Conservation (phyloP, 2,797 vertebrate species). For the Tinamus major region DNA sequence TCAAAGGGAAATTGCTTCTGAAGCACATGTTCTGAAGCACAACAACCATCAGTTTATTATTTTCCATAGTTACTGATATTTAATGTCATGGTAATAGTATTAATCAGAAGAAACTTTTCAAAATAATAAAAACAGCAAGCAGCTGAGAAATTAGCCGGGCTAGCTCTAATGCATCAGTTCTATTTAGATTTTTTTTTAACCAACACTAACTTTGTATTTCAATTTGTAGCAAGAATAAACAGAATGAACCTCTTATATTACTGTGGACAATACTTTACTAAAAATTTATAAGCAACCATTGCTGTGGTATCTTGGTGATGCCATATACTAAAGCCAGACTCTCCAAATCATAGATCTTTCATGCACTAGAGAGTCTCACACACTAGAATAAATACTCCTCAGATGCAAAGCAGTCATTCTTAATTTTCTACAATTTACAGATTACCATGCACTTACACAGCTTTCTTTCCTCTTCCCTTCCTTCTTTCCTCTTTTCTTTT, state of each 20-base stretch:
- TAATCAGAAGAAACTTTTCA: not conserved
- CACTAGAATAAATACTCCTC: not conserved
- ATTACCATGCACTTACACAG: not conserved
- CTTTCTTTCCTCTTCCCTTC: not conserved
- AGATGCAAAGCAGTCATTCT: not conserved
- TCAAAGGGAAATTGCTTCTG: not conserved
- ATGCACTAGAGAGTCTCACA: not conserved
- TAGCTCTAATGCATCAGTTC: not conserved
- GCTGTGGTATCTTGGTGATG: not conserved
- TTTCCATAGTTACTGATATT: not conserved
- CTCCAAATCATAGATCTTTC: accelerated
- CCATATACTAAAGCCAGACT: not conserved
- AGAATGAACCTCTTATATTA: not conserved
- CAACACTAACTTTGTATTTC: not conserved
- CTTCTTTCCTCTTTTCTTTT: too few species aligned
- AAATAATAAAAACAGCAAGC: not conserved
- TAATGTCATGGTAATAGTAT: not conserved
- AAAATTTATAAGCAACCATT: not conserved
- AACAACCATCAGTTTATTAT: not conserved
- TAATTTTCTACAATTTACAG: not conserved
- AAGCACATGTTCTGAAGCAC: too few species aligned
- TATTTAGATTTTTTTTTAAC: not conserved
- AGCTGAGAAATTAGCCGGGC: not conserved
- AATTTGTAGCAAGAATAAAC: not conserved
- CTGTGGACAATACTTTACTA: not conserved